Base-by-base conservation (phyloP, 2,113 vertebrate genomes). In the Plecturocebus donacophilus region DNA sequence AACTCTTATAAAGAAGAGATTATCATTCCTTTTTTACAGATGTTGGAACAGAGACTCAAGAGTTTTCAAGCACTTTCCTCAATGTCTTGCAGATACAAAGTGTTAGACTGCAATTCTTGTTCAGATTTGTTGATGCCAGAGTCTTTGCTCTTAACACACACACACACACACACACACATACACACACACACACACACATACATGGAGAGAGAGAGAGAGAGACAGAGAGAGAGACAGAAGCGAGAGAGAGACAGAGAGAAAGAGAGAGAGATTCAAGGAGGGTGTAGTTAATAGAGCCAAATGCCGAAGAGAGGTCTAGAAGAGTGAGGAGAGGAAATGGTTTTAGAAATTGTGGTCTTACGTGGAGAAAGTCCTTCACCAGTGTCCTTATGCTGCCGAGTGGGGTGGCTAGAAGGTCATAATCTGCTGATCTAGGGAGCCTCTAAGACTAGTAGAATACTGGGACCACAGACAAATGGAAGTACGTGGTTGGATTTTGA, bases 291-390 rank as follows among this genome's bases (percentile, higher is more conserved):
- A 87, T 68, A 90, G 42, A 82, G 35, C 52, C 52, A 71, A 40
- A 73, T 95, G 75, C 80, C 66, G 23, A 83, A 56, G 75, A 40
- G 45, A 93, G 92, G 87, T 97, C 94, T 96, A 38, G 90, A 38
- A 83, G 56, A 90, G 49, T 23, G 47, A 80, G 58, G 82, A 79
- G 70, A 96, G 97, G 97, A 97, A 97, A 96, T 96, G 96, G 94
- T 96, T 98, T 97, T 75, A 91, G 86, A 96, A 95, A 93, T 14
- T 89, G 95, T 68, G 93, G 85, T 76, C 79, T 91, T 95, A 76
- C 49, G 45, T 96, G 83, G 95, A 97, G 94, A 97, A 97, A 86
- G 47, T 38, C 64, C 80, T 94, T 75, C 66, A 58, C 73, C 70
- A 58, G 42, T 84, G 93, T 87, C 87, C 91, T 93, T 71, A 54